Base-by-base conservation (phyloP, 2,797 vertebrate genomes). In the Acanthopagrus latus region DNA sequence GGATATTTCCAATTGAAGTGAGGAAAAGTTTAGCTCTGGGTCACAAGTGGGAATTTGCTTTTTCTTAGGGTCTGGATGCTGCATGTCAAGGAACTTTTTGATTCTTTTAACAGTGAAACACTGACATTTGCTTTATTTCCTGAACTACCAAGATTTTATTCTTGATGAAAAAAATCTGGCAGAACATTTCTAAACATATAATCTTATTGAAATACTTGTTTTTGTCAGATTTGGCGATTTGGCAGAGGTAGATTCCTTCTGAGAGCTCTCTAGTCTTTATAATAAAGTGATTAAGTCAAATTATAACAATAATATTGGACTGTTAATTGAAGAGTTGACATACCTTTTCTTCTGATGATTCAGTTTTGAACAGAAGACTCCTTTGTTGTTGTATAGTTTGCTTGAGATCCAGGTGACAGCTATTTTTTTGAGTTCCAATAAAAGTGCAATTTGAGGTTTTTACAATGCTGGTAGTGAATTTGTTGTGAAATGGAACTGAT, bases 321-420 rank as follows among this genome's bases (percentile, higher is more conserved):
- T 55, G 18, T 47, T 68, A 33, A 60, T 29, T 50, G 23, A 58
- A 51, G 18, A 16, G 29, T 5, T 62, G 47, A 20, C 47, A 33
- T 3, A 5, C 13, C 4, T 29, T 44, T 51, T 63, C n/a, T 17
- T 46, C 18, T 48, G 18, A 57, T 16, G 23, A 48, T 16, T 69
- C 0, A 62, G 29, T 64, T 66, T 29, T 43, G 59, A 41, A 43
- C 59, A 64, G 21, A 64, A 64, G 21, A 18, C 21, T 25, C 54
- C 47, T 60, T 9, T 7, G 33, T 50, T 14, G 7, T 62, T 68
- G 20, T 33, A 1, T 20, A 21, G 17, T 46, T 33, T n/a, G 4
- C 20, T 23, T 52, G 25, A 64, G 47, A 57, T 44, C 64, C n/a
- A 20, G 21, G 21, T 62, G 5, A 51, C 65, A 47, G 12, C 59